Conservation (phyloP, 2,888 invertebrate species). For the Hofmannophila pseudospretella region DNA sequence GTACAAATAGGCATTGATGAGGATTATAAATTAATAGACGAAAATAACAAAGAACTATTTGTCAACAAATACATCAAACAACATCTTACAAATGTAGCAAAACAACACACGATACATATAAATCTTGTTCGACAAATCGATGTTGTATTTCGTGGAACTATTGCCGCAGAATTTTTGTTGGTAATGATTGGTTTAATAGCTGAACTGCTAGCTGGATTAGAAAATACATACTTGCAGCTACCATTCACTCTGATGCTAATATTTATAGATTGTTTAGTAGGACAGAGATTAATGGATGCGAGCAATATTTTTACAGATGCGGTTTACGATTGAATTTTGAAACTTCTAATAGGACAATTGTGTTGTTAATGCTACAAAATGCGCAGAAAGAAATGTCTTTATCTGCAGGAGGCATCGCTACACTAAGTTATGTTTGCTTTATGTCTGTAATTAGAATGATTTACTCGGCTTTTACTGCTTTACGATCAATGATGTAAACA, state of each 20-base stretch:
- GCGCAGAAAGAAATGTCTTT: slow-evolving; percentile 44
- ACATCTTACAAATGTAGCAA: no score
- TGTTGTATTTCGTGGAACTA: slow-evolving; percentile 32
- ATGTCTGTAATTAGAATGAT: slow-evolving; percentile 41
- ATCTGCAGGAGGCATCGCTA: slow-evolving; percentile 46
- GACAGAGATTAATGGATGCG: slow-evolving; percentile 49
- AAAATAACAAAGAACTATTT: no score
- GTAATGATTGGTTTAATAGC: slow-evolving; percentile 28
- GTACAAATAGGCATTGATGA: background rate
- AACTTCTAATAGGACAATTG: slow-evolving; percentile 38
- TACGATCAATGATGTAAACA: slow-evolving; percentile 37
- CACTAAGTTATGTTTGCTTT: slow-evolving; percentile 36
- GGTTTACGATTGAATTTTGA: slow-evolving; percentile 48
- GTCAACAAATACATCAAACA: no score
- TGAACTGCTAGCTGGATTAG: slow-evolving; percentile 35
- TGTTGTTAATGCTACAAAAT: slow-evolving; percentile 40
- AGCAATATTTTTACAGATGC: slow-evolving; percentile 36
- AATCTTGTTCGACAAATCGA: no score
- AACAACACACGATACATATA: no score
- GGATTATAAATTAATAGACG: no score
- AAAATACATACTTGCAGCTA: slow-evolving; percentile 38
- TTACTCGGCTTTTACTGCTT: slow-evolving; percentile 50
- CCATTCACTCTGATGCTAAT: slow-evolving; percentile 35
- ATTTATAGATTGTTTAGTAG: slow-evolving; percentile 44
- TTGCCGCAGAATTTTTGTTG: slow-evolving; percentile 33